Evolutionary conservation across 2,797 vertebrate species (phyloP), one percentile per base, ranked within the genome.

Genomic region (Okamejei kenojei): DNA sequence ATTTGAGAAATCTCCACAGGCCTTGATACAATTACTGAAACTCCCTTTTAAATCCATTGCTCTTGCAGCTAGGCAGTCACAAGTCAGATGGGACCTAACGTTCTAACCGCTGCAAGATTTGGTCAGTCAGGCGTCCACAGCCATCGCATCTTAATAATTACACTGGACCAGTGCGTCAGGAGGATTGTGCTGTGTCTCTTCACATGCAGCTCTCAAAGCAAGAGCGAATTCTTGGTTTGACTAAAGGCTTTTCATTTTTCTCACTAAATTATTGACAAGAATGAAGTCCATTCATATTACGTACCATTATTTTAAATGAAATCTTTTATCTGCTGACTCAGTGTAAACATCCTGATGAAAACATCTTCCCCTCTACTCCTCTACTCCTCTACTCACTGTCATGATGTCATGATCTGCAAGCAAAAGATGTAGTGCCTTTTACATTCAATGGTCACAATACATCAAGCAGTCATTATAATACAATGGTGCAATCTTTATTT

Each of bases 51-150:
- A 97, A 97, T 98, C 97, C 96, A 95, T 95, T 96, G 96, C 97
- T 95, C 97, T 97, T 96, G 96, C 96, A 96, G 96, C 95, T 96
- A 96, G 94, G 95, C 96, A 96, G 95, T 96, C 93, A 93, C 94
- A 93, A 95, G 94, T 95, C 96, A 95, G 90, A 95, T 97, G 98
- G 98, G 97, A 97, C 97, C 97, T 96, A 96, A 95, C 96, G 95
- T 95, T 95, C 96, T 96, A 96, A 97, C 96, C 95, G 95, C 96
- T 95, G 95, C 96, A 97, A 96, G 96, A 96, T 97, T 96, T 97
- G 96, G 96, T 97, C 97, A 97, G 96, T 97, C 96, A 97, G 96
- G 97, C 97, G 97, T 96, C 96, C 97, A 97, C 97, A 96, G 95
- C 96, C 95, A 95, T 96, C 96, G 96, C 96, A 96, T 97, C 96